phyloP scores from a whole-genome alignment of 2,797 vertebrate species.

The Discoglossus pictus region DNA sequence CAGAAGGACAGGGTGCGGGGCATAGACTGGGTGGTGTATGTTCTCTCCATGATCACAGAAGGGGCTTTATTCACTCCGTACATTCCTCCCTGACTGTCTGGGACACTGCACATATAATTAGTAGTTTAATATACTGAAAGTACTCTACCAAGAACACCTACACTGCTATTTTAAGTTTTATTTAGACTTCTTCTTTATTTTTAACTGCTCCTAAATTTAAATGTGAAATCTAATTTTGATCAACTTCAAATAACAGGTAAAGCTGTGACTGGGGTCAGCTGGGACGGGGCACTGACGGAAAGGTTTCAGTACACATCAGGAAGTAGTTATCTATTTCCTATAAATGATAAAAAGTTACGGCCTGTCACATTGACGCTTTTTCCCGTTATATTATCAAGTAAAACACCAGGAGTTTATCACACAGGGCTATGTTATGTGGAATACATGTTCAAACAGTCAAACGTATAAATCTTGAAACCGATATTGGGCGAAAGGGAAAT shows the following conservation, averaged over 20 bases:
- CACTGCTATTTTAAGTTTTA: constrained; percentile 29
- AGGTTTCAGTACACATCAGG: no score
- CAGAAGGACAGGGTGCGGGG: background rate
- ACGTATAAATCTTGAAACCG: no score
- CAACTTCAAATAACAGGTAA: constrained; percentile 9
- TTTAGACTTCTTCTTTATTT: constrained; percentile 14
- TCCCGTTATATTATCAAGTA: no score
- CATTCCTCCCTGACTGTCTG: constrained; percentile 23
- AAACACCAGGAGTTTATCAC: no score
- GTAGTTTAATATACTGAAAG: constrained; percentile 1
- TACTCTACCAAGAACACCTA: background rate
- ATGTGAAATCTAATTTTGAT: constrained; percentile 23
- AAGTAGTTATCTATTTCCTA: no score
- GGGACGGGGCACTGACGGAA: background rate
- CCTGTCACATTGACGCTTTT: no score
- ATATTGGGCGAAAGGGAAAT: no score
- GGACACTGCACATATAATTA: constrained; percentile 29
- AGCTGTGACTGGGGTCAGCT: background rate
- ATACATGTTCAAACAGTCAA: no score
- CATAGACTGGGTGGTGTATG: background rate
- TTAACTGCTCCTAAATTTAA: constrained; percentile 30
- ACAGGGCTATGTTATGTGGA: no score
- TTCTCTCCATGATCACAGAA: constrained; percentile 2
- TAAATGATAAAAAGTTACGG: no score
- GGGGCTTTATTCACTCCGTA: constrained; percentile 10